These are phyloP conservation scores for Pagrus major DNA, from an alignment of 2,113 vertebrate species.

Conservation along the genomic window DNA sequence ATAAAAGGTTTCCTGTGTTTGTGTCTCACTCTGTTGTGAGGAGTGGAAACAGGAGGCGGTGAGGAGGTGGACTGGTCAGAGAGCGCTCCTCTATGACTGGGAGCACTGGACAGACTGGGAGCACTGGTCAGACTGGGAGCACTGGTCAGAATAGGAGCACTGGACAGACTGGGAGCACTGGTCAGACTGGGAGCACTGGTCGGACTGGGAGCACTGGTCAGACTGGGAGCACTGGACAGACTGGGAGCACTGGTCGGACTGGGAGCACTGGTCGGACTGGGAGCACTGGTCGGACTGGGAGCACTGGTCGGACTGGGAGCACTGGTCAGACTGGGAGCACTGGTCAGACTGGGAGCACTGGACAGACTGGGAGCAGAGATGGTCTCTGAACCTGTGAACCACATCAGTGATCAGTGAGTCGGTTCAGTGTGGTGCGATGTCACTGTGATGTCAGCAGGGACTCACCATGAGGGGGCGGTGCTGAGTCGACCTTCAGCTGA, in stretches of 20 bases:
- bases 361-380: not conserved
- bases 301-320: not conserved
- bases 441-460: slow-evolving; percentile 10
- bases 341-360: not conserved
- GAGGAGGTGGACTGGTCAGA: slow-evolving; percentile 4
- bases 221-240: not conserved
- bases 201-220: not conserved
- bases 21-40: slow-evolving; percentile 16
- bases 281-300: not conserved
- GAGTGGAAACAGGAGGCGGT: not conserved
- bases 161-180: not conserved
- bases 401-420: not conserved
- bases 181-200: not conserved
- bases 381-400: slow-evolving; percentile 31
- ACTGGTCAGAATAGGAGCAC: not conserved
- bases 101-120: not conserved
- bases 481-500: not conserved
- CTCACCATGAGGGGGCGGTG: slow-evolving; percentile 55
- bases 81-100: not conserved
- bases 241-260: not conserved
- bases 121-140: not conserved
- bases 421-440: slow-evolving; percentile 13
- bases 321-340: not conserved
- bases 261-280: not conserved
- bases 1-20: not conserved